These are phyloP conservation scores for Dasyurus viverrinus DNA, from an alignment of 2,113 vertebrate genomes.

Conservation along the genomic window DNA sequence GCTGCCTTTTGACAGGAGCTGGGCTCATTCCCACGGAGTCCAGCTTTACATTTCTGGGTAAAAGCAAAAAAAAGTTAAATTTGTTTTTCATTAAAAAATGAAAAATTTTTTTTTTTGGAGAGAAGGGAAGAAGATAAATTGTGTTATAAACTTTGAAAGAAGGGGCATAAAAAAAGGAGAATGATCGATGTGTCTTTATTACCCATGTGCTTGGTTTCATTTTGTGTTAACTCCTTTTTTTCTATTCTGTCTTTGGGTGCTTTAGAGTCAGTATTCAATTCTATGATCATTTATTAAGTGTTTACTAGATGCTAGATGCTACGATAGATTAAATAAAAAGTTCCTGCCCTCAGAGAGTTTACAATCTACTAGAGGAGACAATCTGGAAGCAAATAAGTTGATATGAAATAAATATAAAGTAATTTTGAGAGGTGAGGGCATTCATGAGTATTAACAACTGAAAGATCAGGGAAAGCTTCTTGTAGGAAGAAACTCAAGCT, in stretches of 20 bases:
- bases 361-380: too few relatives aligned
- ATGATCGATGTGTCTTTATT: conserved; percentile 48
- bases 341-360: background rate
- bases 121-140: conserved; percentile 63
- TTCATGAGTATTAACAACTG: too few relatives aligned
- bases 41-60: conserved; percentile 65
- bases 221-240: conserved; percentile 2
- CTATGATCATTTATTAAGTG: background rate
- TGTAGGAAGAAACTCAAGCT: too few relatives aligned
- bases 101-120: conserved; percentile 69
- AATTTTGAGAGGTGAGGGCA: too few relatives aligned
- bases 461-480: too few relatives aligned
- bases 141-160: background rate
- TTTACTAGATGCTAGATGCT: background rate
- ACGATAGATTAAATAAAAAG: background rate
- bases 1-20: conserved; percentile 54
- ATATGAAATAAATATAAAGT: too few relatives aligned
- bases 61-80: conserved; percentile 64
- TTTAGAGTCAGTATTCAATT: background rate
- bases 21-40: conserved; percentile 66
- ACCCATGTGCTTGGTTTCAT: conserved; percentile 42
- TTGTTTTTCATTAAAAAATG: conserved; percentile 70
- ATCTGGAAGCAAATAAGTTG: too few relatives aligned
- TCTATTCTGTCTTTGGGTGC: background rate
- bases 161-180: background rate